phyloP scores from a whole-genome alignment of 2,797 vertebrate genomes.

The Heliangelus exortis region DNA sequence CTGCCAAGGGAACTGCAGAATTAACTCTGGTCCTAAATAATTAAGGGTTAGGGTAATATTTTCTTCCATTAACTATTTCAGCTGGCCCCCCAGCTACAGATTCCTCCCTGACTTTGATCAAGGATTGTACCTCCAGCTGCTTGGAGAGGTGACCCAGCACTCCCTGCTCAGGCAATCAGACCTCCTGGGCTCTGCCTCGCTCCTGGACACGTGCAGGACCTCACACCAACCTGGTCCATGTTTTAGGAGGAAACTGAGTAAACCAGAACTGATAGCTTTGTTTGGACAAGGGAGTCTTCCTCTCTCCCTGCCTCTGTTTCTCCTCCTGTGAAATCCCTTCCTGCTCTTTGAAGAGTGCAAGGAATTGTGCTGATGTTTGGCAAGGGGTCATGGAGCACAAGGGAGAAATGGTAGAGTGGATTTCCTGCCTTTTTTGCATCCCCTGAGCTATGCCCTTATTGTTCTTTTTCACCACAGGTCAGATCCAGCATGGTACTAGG shows the following conservation, averaged over 20 bases:
- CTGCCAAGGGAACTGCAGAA: conserved; percentile 32
- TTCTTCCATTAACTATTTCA: conserved; percentile 1
- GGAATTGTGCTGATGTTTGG: neutral
- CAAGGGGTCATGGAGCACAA: neutral
- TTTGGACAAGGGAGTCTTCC: neutral
- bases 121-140: neutral
- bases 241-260: neutral
- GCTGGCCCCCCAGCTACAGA: neutral
- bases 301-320: neutral
- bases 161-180: neutral
- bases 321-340: neutral
- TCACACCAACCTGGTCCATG: neutral
- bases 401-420: neutral
- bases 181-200: neutral
- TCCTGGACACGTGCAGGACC: neutral
- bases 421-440: neutral
- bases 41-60: conserved; percentile 15
- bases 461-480: neutral
- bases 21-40: conserved; percentile 37
- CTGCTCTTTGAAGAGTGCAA: neutral
- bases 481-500: neutral
- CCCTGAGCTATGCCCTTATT: neutral
- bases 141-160: neutral
- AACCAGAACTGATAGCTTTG: neutral
- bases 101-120: neutral